These are phyloP conservation scores for Kobus ellipsiprymnus DNA, from an alignment of 2,113 vertebrate species.

Conservation along the genomic window DNA sequence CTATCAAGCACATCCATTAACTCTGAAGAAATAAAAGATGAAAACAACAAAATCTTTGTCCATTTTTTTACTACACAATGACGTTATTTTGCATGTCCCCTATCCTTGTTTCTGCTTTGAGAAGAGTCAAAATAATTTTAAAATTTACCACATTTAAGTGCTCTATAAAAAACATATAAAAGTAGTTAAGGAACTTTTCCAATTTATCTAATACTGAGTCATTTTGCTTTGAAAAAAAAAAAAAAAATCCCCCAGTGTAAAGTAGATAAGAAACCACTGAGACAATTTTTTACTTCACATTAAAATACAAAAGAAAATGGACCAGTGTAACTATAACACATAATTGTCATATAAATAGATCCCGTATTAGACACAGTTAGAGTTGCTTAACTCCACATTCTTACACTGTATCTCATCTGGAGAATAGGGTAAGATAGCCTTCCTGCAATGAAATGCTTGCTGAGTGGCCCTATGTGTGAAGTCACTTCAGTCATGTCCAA, in stretches of 20 bases:
- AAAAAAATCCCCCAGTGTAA: neutral
- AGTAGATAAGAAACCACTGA: neutral
- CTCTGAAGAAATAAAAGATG: neutral
- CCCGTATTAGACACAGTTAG: neutral
- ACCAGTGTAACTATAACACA: neutral
- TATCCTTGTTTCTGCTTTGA: neutral
- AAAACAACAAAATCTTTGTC: neutral
- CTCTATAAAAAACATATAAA: neutral
- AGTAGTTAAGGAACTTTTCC: neutral
- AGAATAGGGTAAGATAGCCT: neutral
- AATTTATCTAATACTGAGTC: neutral
- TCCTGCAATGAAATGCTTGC: neutral
- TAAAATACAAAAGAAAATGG: neutral
- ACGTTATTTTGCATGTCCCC: neutral
- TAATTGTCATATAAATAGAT: neutral
- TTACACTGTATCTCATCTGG: neutral
- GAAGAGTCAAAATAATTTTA: neutral
- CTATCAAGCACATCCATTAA: neutral
- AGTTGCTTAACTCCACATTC: neutral
- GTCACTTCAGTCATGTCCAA: neutral
- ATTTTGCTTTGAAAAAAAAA: neutral
- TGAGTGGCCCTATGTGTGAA: neutral
- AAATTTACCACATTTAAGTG: neutral
- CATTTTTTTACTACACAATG: neutral
- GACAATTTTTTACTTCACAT: neutral